These are phyloP conservation scores for Copidosoma floridanum DNA, from an alignment of 1,140 invertebrate species.

Conservation along the genomic window DNA sequence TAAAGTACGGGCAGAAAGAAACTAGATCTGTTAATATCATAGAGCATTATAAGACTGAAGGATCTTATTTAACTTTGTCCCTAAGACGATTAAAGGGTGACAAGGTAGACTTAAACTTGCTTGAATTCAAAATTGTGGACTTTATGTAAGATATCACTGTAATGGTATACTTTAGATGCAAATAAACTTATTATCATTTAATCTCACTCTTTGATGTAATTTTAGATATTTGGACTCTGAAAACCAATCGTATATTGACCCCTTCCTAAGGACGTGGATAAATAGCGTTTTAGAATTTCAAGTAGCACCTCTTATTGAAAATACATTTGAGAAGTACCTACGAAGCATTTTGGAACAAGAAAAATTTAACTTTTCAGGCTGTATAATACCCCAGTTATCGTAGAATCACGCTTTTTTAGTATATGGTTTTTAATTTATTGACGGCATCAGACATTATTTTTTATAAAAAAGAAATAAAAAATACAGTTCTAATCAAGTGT, in stretches of 20 bases:
- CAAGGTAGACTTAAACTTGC: background rate
- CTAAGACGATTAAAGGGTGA: background rate
- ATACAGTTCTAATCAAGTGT: no score
- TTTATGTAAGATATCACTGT: background rate
- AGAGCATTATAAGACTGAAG: constrained; percentile 5
- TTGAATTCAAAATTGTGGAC: constrained; percentile 1
- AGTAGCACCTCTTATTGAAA: background rate
- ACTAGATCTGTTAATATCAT: background rate
- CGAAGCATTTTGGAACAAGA: background rate
- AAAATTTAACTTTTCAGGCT: background rate
- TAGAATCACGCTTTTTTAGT: no score
- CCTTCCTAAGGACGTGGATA: background rate
- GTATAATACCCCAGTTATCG: no score
- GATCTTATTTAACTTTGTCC: constrained; percentile 1
- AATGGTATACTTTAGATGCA: background rate
- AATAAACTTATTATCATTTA: background rate
- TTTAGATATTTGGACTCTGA: constrained; percentile 5
- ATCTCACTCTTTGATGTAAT: background rate
- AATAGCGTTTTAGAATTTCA: constrained; percentile 6
- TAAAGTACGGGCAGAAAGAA: background rate
- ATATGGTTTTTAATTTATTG: no score
- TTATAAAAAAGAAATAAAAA: no score
- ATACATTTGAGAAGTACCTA: constrained; percentile 1
- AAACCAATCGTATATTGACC: background rate
- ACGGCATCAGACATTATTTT: no score